A percentile compares a stretch with the other conserved stretches of the same genome.
These are phyloP conservation scores for Dipus sagitta DNA, from an alignment of 2,797 vertebrate species.

Conservation along the genomic window DNA sequence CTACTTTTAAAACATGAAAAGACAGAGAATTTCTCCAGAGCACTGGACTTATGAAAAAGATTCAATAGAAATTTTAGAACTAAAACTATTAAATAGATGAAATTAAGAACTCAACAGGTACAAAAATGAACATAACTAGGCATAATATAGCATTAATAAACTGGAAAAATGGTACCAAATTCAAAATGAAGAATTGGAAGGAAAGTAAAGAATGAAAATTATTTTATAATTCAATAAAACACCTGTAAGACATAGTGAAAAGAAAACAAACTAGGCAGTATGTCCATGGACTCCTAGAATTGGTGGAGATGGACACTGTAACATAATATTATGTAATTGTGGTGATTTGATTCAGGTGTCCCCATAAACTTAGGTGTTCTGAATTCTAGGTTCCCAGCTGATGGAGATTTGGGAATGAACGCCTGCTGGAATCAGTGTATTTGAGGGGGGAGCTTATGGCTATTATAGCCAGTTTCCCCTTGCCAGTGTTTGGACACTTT, in stretches of 20 bases:
- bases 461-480: too few species aligned
- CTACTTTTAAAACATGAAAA: conserved; percentile 51
- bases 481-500: too few species aligned
- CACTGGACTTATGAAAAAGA: conserved; percentile 20
- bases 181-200: background rate
- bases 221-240: conserved; percentile 19
- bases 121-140: conserved; percentile 22
- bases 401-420: too few species aligned
- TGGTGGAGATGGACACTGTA: background rate
- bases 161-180: conserved; percentile 3
- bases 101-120: conserved; percentile 39
- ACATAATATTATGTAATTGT: background rate
- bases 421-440: too few species aligned
- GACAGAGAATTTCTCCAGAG: conserved; percentile 1
- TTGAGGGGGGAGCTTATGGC: too few species aligned
- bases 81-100: conserved; percentile 32
- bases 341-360: too few species aligned
- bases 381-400: too few species aligned
- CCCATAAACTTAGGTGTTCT: too few species aligned
- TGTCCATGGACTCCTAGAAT: background rate
- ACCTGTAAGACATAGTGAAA: background rate
- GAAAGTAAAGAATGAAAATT: background rate
- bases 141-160: background rate
- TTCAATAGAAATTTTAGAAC: conserved; percentile 44
- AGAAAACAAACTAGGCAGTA: background rate